These are phyloP conservation scores for Tipula lateralis DNA, from an alignment of 2,888 invertebrate species.

Conservation along the genomic window DNA sequence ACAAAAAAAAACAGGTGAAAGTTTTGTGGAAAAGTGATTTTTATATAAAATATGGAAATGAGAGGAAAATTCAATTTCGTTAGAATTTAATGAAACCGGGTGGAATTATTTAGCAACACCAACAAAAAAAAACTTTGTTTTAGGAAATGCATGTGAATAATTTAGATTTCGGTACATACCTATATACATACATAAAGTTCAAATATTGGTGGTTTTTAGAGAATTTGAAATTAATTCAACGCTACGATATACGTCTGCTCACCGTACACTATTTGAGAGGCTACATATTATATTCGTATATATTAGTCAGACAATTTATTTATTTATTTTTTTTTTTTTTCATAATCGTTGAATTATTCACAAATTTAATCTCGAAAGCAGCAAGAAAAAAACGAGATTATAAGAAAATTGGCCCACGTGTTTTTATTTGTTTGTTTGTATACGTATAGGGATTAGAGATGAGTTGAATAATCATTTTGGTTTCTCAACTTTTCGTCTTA, in stretches of 20 bases:
- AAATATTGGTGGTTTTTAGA: not conserved
- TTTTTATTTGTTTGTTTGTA: not conserved
- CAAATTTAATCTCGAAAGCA: not conserved
- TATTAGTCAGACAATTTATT: not conserved
- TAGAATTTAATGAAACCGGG: constrained; percentile 19
- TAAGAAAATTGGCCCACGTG: not conserved
- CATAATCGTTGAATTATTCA: not conserved
- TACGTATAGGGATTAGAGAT: not conserved
- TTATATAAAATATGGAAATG: constrained; percentile 24
- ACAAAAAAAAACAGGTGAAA: constrained; percentile 13
- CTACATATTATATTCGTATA: not conserved
- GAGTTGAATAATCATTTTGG: not conserved
- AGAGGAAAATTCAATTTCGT: constrained; percentile 15
- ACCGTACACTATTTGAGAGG: not conserved
- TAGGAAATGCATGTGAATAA: constrained; percentile 19
- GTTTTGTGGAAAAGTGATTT: constrained; percentile 7
- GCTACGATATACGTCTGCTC: not conserved
- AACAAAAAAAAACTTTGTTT: not conserved
- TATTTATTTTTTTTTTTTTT: not conserved
- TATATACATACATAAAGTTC: not conserved
- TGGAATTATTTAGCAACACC: not conserved
- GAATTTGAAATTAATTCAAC: constrained; percentile 14
- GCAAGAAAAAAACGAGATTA: not conserved
- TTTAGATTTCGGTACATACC: not conserved
- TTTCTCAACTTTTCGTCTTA: not conserved